Base-by-base conservation (phyloP, 2,888 invertebrate genomes). In the Caenorhabditis macrosperma region DNA sequence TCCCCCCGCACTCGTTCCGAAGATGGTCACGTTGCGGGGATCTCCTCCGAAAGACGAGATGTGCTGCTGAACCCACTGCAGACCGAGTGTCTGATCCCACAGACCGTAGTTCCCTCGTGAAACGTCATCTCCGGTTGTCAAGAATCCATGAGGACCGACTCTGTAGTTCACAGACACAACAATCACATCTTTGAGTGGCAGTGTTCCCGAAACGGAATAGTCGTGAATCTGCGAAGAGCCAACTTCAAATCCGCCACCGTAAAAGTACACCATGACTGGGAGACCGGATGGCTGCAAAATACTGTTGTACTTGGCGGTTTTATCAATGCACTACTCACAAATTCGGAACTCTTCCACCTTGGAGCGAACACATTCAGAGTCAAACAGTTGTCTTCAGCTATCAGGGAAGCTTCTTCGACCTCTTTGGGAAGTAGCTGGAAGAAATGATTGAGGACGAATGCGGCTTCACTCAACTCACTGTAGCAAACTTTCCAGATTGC, bases 21-120 rank as follows among this genome's bases (percentile, higher is more conserved):
- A 88, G 9, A 89, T 78, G 0, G 90, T 90, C 12, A 90, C 83
- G 41, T 85, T 86, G 12, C 72, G 50, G 1, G 86, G 84, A 55
- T 89, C 78, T n/a, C 90, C 89, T 15, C 88, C 87, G 60, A 89
- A 89, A 0, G 63, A 57, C 1, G 41, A 55, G 20, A 89, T 88
- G 63, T 89, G 89, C 6, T 86, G 66, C 17, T 87, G 78, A 4
- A 90, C 82, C 90, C 90, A 90, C 57, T 83, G 54, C 2, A 90
- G 76, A 4, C 88, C 88, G 24, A 86, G 60, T 17, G 85, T 79
- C 72, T 88, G 88, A 61, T 90, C 90, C 87, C 88, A 87, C 0
- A 88, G 67, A 15, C 88, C 88, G 64, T 78, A 78, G 72, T 89
- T 89, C 28, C 87, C 88, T 12, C 22, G 35, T 30, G 77, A 74